Evolutionary conservation across 2,888 invertebrate genomes (phyloP).

Genomic region (Epicampocera succincta): DNA sequence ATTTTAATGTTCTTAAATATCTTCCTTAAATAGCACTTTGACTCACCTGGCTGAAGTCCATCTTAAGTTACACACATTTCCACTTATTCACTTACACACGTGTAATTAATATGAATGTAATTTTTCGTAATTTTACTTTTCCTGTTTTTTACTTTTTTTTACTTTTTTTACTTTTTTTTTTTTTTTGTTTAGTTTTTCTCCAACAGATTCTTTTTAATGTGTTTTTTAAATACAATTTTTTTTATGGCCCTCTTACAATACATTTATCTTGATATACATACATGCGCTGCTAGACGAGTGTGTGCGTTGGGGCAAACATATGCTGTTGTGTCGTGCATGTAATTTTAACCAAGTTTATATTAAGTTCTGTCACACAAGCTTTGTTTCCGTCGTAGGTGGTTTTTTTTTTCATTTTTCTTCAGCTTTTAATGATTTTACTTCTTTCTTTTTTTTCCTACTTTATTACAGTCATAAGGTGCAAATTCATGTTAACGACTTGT

Average conservation of each 20-base stretch:
- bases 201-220: neutral
- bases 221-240: neutral
- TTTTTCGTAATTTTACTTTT: conserved; percentile 22
- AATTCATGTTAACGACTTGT: conserved; percentile 64
- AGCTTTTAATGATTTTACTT: conserved; percentile 9
- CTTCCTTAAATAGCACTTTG: conserved; percentile 23
- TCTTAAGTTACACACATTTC: neutral
- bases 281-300: too few species aligned
- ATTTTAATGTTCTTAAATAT: neutral
- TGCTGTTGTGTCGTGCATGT: conserved; percentile 23
- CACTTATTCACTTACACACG: conserved; percentile 12
- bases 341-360: conserved; percentile 21
- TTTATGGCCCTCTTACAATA: too few species aligned
- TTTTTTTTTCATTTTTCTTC: neutral
- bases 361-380: conserved; percentile 31
- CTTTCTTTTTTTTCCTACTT: conserved; percentile 18
- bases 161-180: neutral
- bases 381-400: neutral
- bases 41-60: conserved; percentile 32
- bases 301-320: conserved; percentile 2
- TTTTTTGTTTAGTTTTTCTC: too few species aligned
- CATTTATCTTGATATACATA: too few species aligned
- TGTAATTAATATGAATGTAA: conserved; percentile 14
- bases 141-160: neutral
- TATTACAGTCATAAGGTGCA: conserved; percentile 50